phyloP scores from a whole-genome alignment of 1,140 invertebrate species.

The Aphis gossypii region DNA sequence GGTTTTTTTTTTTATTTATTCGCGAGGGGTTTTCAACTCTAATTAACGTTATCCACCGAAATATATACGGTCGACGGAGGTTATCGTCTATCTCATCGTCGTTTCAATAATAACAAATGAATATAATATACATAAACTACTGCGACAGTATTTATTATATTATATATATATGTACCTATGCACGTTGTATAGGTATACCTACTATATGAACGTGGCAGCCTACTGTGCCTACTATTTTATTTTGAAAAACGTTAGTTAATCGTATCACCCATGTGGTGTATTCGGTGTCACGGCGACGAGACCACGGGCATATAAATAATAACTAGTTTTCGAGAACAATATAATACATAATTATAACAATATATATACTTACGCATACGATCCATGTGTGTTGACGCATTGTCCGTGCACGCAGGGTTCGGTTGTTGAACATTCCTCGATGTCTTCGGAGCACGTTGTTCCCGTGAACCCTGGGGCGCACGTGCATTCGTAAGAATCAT shows the following conservation, averaged over 20 bases:
- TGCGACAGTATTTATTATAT: constrained; percentile 22
- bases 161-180: not conserved
- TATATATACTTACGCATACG: constrained; percentile 77
- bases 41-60: constrained; percentile 30
- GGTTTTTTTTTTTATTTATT: not conserved
- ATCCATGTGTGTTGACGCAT: constrained; percentile 88
- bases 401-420: constrained; percentile 79
- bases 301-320: not conserved
- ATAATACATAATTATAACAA: constrained; percentile 56
- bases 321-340: constrained; percentile 9
- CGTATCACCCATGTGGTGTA: not conserved
- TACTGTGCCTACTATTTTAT: not conserved
- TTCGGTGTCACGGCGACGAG: not conserved
- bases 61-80: not conserved
- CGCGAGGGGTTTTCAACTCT: constrained; percentile 3
- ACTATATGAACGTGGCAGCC: not conserved
- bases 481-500: constrained; percentile 80
- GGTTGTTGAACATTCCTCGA: constrained; percentile 78
- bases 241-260: not conserved
- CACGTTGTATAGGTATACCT: not conserved
- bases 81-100: not conserved
- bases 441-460: constrained; percentile 83
- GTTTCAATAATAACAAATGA: not conserved
- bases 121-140: not conserved
- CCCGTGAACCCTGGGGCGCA: constrained; percentile 89